Base-by-base conservation (phyloP, 2,797 vertebrate genomes). In the Danio tinwini region DNA sequence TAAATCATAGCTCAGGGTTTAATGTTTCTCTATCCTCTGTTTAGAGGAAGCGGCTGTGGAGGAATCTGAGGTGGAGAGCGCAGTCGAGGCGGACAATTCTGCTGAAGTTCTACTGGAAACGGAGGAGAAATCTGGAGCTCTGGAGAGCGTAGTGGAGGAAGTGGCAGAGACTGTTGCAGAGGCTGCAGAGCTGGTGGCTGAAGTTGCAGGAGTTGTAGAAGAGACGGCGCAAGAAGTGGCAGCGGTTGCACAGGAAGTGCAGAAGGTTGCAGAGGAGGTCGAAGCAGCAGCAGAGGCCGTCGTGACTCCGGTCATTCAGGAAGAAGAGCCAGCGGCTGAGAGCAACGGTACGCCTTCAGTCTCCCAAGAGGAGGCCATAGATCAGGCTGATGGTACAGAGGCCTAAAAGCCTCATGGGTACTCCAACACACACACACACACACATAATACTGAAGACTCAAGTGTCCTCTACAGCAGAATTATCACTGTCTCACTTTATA, bases 291-390 rank as follows among this genome's bases (percentile, higher is more conserved):
- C 86, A 1, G 47, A 90, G 63, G 81, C 83, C 0, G 77, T 80
- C 0, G 82, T 85, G 0, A 85, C 89, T 58, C 85, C 88, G 0
- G 58, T 62, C 1, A 13, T 81, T 3, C 52, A 76, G 6, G 53
- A 73, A 75, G 89, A 85, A 81, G 84, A 88, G 65, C 67, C 83
- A n/a, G 76, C 39, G 3, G 58, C 84, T 0, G 87, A 90, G 87
- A 85, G 80, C 89, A 85, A 87, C 49, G 87, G 91, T 91, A 93
- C 82, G 81, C 88, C 84, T 87, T 87, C 86, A 56, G 80, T 87
- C 61, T 74, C 87, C 62, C 82, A 85, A 72, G 87, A 91, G 71
- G 89, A 88, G 80, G 80, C 76, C 61, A 71, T 78, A 16, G 61
- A 77, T 70, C 84, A 79, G n/a, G 76, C 86, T 73, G 80, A 87